A percentile compares a stretch with the other conserved stretches of the same genome.
phyloP scores from a whole-genome alignment of 2,888 invertebrate species.

The Hydraecia micacea region DNA sequence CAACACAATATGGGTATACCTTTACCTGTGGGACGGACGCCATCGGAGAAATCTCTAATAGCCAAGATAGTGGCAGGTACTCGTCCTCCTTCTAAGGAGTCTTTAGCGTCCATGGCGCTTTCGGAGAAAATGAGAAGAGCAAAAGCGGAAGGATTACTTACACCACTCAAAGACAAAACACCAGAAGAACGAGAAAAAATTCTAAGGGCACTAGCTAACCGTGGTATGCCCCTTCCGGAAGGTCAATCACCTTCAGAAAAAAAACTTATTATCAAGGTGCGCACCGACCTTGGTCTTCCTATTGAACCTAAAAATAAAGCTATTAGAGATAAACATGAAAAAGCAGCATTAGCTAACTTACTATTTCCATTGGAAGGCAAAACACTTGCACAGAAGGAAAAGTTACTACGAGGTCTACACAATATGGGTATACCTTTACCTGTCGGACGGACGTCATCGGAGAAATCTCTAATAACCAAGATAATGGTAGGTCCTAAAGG shows the following conservation, averaged over 20 bases:
- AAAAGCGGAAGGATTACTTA: conserved; percentile 39
- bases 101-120: background rate
- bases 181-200: conserved; percentile 41
- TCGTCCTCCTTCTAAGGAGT: conserved; percentile 45
- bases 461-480: conserved; percentile 74
- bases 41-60: conserved; percentile 61
- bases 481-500: conserved; percentile 62
- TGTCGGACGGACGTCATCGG: conserved; percentile 72
- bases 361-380: conserved; percentile 8
- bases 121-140: conserved; percentile 61
- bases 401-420: conserved; percentile 8
- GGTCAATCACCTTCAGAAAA: conserved; percentile 64
- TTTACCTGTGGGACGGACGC: conserved; percentile 35
- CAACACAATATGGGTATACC: conserved; percentile 22
- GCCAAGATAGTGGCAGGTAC: conserved; percentile 24
- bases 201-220: conserved; percentile 33
- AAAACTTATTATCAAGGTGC: conserved; percentile 23
- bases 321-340: conserved; percentile 4
- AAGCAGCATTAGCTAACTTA: no score
- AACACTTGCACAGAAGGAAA: conserved; percentile 17
- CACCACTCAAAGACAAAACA: conserved; percentile 38
- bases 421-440: conserved; percentile 73
- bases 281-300: conserved; percentile 24
- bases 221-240: conserved; percentile 55
- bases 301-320: conserved; percentile 14